Evolutionary conservation across 2,888 invertebrate species (phyloP).

Genomic region (Tetranychus truncatus): DNA sequence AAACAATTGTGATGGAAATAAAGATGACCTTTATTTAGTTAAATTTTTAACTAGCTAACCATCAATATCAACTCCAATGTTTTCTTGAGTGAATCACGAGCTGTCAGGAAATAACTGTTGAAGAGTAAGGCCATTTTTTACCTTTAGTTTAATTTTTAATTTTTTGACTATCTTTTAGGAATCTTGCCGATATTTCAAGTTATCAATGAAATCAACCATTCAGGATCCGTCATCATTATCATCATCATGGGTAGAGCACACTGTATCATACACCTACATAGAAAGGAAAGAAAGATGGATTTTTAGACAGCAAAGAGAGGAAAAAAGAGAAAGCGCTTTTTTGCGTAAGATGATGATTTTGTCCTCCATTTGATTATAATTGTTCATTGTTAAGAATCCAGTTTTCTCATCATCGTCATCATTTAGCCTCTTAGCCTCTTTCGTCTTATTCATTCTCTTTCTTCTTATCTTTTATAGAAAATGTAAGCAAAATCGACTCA

Average conservation of each 20-base stretch:
- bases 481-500: not conserved
- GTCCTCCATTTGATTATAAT: constrained; percentile 1
- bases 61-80: not conserved
- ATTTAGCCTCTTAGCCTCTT: not conserved
- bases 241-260: not conserved
- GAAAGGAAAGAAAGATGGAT: not conserved
- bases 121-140: not conserved
- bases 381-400: not conserved
- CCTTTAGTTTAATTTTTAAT: no score
- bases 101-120: not conserved
- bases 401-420: not conserved
- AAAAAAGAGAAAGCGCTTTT: not conserved
- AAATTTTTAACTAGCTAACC: not conserved
- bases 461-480: not conserved
- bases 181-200: not conserved
- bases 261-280: not conserved
- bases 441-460: not conserved
- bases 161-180: no score
- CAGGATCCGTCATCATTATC: not conserved
- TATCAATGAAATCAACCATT: not conserved
- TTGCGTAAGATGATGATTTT: not conserved
- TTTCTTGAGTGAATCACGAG: not conserved
- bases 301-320: not conserved
- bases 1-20: not conserved
- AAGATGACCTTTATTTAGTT: not conserved